Evolutionary conservation across 2,888 invertebrate genomes (phyloP), one percentile per base, ranked within the genome.

Genomic region (Quadroppia sp.): DNA sequence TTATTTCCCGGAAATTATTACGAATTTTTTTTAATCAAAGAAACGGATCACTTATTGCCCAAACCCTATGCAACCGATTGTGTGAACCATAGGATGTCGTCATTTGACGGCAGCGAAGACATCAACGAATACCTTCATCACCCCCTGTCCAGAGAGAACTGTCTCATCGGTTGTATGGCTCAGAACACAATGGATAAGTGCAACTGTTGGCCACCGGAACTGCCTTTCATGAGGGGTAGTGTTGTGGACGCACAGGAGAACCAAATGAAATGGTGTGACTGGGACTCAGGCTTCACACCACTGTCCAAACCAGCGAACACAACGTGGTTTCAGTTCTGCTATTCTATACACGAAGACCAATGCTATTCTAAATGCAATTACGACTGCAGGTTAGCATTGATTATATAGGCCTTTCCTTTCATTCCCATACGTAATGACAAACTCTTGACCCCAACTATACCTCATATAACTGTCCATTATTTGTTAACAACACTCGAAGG

Each of bases 181-280:
- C 28, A 56, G 25, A 50, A 73, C 1, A 75, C 73, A 4, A 45
- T 75, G 9, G 11, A 23, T 13, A 20, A 13, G n/a, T 75, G 75
- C n/a, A 32, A 70, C 2, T 75, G 75, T 48, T 75, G 75, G 75
- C 75, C 75, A 42, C 75, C 75, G 9, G 75, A 75, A 42, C 40
- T 75, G 15, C 75, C 75, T n/a, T 75, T 59, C 32, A 20, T 72
- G 1, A 50, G 13, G 20, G 74, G 69, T 15, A 25, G 48, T 1
- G 53, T 23, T 25, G 17, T 9, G 3, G 61, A 74, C 4, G 70
- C 40, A 2, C 42, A 36, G 2, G 71, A 71, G n/a, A 64, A 74
- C 30, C n/a, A 48, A 13, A 32, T 74, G 40, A 74, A 74, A 61
- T 74, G 74, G 74, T 74, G 74, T 61, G 56, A 56, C n/a, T 74